phyloP scores from a whole-genome alignment of 1,140 invertebrate species.

The Lepidurus couesii region DNA sequence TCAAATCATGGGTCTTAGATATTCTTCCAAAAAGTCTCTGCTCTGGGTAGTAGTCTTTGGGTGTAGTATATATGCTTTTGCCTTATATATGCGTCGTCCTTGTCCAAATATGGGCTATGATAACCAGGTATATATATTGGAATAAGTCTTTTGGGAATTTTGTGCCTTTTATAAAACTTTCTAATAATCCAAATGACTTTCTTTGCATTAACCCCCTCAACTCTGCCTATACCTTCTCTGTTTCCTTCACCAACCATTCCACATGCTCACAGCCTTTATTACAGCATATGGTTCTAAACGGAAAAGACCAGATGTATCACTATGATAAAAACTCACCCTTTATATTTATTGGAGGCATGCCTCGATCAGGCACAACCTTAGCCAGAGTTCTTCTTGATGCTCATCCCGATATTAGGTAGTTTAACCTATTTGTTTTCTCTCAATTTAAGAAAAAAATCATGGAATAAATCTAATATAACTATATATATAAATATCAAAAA shows the following conservation, averaged over 20 bases:
- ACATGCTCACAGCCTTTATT: slow-evolving; percentile 33
- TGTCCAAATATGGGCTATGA: background rate
- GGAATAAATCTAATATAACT: too few species aligned
- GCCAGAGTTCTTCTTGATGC: slow-evolving; percentile 98
- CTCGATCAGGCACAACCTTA: slow-evolving; percentile 91
- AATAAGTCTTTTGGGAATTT: too few species aligned
- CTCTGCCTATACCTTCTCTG: background rate
- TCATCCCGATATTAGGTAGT: slow-evolving; percentile 86
- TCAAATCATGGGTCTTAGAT: background rate
- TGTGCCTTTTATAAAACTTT: too few species aligned
- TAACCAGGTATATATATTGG: background rate
- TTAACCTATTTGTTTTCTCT: background rate
- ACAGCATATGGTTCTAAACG: slow-evolving; percentile 32
- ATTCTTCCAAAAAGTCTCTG: background rate
- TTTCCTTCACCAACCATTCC: slow-evolving; percentile 34
- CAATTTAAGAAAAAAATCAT: too few species aligned
- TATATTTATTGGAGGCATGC: slow-evolving; percentile 96
- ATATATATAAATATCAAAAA: background rate
- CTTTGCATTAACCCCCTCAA: background rate
- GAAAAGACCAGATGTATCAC: slow-evolving; percentile 39
- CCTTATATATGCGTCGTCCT: background rate
- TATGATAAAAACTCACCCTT: slow-evolving; percentile 83
- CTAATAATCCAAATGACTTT: too few species aligned
- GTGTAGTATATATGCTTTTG: background rate
- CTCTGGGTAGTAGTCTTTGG: background rate